Base-by-base conservation (phyloP, 2,797 vertebrate species). In the Hoplostethus atlanticus region DNA sequence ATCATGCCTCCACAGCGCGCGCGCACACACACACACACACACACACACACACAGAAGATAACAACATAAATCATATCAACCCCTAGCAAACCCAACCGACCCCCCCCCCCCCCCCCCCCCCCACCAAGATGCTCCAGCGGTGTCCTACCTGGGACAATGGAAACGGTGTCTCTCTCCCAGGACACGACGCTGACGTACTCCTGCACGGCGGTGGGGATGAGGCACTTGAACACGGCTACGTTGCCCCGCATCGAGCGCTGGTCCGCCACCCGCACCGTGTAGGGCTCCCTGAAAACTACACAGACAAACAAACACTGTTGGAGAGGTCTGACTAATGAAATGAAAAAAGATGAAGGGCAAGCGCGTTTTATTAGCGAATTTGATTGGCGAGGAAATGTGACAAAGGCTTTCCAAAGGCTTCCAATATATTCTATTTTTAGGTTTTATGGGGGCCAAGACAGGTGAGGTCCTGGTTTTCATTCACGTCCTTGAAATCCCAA, bases 171-270 rank as follows among this genome's bases (percentile, higher is more conserved):
- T 87, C 96, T 97, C 92, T 97, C 96, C 96, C 96, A 97, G 91
- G 96, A 96, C 83, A 97, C 95, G 58, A 97, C 96, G 7, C 96
- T 96, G 90, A 97, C 95, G 0, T 97, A 96, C 92, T 96, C 96
- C 95, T 96, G 96, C 94, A 97, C 95, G 70, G 95, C 96, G 48
- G 95, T 95, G 81, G 95, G 96, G 90, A 97, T 96, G 95, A 97
- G 96, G 96, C 96, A 97, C 96, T 97, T 97, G 93, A 97, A 97
- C 78, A 97, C 96, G 79, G 96, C 96, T 91, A 96, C 96, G 84
- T 95, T 97, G 88, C 96, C 96, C 92, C 96, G 96, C 96, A 96
- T 97, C 77, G 96, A 96, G 89, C 96, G 95, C 94, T 97, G 96
- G 95, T 97, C 96, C 81, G 96, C 96, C 96, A 97, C 96, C 75